Evolutionary conservation across 2,888 invertebrate species (phyloP), one percentile per base, ranked within the genome.

Genomic region (Sesia bembeciformis): DNA sequence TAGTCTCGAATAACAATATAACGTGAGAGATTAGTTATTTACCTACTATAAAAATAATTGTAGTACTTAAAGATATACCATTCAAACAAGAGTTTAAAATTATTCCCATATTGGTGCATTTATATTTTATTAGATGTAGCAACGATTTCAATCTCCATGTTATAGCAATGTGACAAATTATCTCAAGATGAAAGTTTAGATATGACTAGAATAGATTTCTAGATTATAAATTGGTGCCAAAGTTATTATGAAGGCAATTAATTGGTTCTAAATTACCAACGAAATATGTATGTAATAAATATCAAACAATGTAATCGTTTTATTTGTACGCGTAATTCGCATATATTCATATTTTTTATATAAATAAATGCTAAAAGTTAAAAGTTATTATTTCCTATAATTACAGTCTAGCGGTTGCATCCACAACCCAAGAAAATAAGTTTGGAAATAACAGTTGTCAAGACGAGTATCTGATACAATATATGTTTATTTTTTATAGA

Each of bases 151-250:
- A 8, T 8, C n/a, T 46, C n/a, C 8, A 46, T 8, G n/a, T 5
- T 41, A 41, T 41, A 41, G 1, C 46, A 4, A 8, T 46, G 5
- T n/a, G 23, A 46, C 8, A 46, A 8, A 46, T 46, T 8, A 46
- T 46, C 23, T 23, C 46, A 46, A 46, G n/a, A 3, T 46, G 46
- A n/a, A 23, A 4, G n/a, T 5, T 49, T 46, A 49, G 23, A 52
- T 43, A 40, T 54, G 40, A 42, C 40, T 42, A 40, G 54, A 57
- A 56, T 56, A 52, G 54, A 41, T 51, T 53, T 52, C 54, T 75
- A 77, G 66, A 66, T 68, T 58, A 72, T 69, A 69, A 70, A 77
- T 78, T 71, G 78, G 84, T 85, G 85, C 85, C 85, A 84, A 85
- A 84, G 82, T 72, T 75, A 64, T 62, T 57, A 71, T 57, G 58